Base-by-base conservation (phyloP, 2,113 vertebrate species). In the Chaetodon trifascialis region DNA sequence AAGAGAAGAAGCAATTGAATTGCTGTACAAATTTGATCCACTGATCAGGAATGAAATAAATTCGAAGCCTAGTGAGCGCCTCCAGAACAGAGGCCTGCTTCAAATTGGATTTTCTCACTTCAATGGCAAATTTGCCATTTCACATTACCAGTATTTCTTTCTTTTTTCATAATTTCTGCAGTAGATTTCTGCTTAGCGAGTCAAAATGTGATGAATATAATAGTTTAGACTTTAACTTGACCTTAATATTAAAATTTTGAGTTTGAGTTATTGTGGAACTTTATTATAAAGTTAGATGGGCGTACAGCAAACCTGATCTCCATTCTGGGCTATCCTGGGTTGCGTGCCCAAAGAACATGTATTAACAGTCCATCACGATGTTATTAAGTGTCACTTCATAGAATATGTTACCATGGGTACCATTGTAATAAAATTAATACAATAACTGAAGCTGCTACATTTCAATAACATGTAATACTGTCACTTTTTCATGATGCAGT, bases 41-140 rank as follows among this genome's bases (percentile, higher is more conserved):
- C 77, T 90, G 92, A 94, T 94, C 90, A 88, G 86, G 88, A 92
- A 86, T 87, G 64, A 81, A 92, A 91, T 91, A 82, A 76, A 92
- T 89, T 80, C 5, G 23, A 58, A 88, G 82, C 79, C 59, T 65
- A 19, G 83, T 34, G 70, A 82, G 76, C 51, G 84, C 73, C 86
- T 86, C 73, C 69, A 88, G 87, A 93, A 89, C 84, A 89, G 70
- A 89, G 74, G 86, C 58, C 82, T 68, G 65, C 86, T 85, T 89
- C 88, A 93, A 92, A 94, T 91, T 91, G 90, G 89, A 89, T 93
- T 89, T 90, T 90, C 82, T 91, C 91, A 91, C 91, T 92, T 91
- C 79, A 82, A 34, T 85, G 68, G 76, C 73, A 91, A 92, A 92
- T 88, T 88, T 87, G 60, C 85, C 74, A 73, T 87, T 90, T 87